A percentile compares a stretch with the other conserved stretches of the same genome.
These are phyloP conservation scores for Elanoides forficatus DNA, from an alignment of 2,113 vertebrate genomes.

Conservation along the genomic window DNA sequence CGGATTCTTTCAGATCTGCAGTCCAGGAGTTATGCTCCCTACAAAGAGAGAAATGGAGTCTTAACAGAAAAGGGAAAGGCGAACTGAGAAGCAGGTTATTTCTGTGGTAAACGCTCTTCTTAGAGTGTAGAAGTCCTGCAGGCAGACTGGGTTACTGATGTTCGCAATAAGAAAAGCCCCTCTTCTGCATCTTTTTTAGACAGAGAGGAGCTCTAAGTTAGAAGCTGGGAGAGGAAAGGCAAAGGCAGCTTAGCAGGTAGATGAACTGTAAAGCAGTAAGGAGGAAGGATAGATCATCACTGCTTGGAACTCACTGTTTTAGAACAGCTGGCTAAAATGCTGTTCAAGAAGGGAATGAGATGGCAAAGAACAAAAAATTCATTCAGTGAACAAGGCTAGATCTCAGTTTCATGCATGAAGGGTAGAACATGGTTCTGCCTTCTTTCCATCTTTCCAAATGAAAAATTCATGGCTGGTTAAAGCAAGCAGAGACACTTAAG, in stretches of 20 bases:
- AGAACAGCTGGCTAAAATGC: background rate
- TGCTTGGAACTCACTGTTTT: background rate
- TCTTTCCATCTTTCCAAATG: background rate
- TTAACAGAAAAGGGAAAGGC: background rate
- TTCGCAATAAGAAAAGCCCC: background rate
- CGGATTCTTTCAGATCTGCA: background rate
- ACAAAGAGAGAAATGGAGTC: background rate
- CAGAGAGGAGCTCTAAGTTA: background rate
- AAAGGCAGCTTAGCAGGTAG: background rate
- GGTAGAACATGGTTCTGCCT: background rate
- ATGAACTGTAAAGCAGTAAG: background rate
- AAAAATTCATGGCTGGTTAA: conserved; percentile 29
- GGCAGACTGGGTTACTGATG: background rate
- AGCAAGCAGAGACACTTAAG: background rate
- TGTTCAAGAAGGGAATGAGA: background rate
- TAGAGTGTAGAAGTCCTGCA: background rate
- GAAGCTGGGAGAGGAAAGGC: background rate
- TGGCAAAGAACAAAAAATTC: background rate
- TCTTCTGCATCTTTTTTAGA: background rate
- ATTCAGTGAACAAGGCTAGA: background rate
- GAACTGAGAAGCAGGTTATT: background rate
- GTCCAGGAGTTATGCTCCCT: background rate
- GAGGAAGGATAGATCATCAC: background rate
- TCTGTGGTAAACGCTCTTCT: background rate
- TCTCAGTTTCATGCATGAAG: conserved; percentile 1